phyloP scores from a whole-genome alignment of 2,888 invertebrate species.

The Trachelus iudaicus region DNA sequence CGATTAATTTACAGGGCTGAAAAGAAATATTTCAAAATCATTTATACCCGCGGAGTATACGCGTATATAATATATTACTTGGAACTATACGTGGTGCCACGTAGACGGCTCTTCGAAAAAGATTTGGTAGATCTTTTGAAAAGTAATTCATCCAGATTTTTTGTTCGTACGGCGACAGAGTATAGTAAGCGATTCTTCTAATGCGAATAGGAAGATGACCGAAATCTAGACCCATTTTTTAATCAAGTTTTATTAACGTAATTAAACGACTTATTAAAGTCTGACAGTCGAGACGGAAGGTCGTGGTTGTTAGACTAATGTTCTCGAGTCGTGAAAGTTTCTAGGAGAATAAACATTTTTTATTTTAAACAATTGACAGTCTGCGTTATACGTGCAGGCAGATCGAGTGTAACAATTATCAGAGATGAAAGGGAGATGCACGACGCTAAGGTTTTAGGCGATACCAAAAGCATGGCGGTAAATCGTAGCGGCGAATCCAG shows the following conservation, averaged over 20 bases:
- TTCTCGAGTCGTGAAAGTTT: background rate
- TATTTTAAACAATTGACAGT: background rate
- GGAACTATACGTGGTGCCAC: conserved; percentile 19
- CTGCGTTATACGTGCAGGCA: background rate
- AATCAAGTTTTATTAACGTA: background rate
- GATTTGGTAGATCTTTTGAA: conserved; percentile 28
- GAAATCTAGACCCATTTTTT: conserved; percentile 31
- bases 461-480: too few species aligned
- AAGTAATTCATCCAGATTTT: conserved; percentile 31
- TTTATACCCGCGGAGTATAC: background rate
- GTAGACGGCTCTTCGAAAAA: conserved; percentile 13
- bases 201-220: conserved; percentile 41
- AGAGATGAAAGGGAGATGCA: too few species aligned
- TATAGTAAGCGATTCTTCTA: conserved; percentile 33
- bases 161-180: conserved; percentile 32
- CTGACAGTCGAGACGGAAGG: background rate
- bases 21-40: background rate
- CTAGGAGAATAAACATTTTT: background rate
- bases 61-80: conserved; percentile 20
- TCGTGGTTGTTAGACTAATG: background rate
- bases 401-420: background rate
- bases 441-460: too few species aligned
- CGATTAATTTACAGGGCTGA: background rate
- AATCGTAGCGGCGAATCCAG: too few species aligned
- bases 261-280: background rate